These are phyloP conservation scores for Drosophila paranaensis DNA, from an alignment of 2,888 invertebrate genomes.

Conservation along the genomic window DNA sequence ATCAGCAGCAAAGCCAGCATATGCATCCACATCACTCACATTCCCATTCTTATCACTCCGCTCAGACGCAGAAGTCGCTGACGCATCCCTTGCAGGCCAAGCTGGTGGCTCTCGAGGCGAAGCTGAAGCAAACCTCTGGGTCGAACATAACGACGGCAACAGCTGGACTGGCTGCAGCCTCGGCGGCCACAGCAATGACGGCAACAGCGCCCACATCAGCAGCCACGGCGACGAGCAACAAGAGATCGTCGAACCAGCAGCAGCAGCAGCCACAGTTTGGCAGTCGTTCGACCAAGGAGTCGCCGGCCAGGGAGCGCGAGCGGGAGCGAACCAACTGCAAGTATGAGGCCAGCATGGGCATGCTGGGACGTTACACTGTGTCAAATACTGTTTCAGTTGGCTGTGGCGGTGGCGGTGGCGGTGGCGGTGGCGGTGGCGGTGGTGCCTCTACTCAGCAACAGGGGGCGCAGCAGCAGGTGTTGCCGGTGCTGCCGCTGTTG, in stretches of 20 bases:
- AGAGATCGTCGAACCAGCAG: conserved; percentile 9
- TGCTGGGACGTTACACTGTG: conserved; percentile 28
- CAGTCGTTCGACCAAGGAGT: conserved; percentile 20
- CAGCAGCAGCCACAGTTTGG: not conserved
- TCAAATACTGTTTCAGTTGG: conserved; percentile 8
- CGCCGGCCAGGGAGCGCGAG: not conserved
- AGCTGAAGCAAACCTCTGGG: conserved; percentile 24
- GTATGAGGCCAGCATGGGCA: conserved; percentile 13
- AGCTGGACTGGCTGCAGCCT: not conserved
- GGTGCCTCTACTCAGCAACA: not conserved
- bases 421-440: not conserved
- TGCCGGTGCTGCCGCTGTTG: conserved; percentile 28
- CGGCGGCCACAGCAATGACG: not conserved
- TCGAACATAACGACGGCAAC: not conserved
- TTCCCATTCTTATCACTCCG: conserved; percentile 7
- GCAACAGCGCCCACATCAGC: not conserved
- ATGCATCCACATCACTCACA: conserved; percentile 19
- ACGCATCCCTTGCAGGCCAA: conserved; percentile 37
- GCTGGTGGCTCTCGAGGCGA: conserved; percentile 29
- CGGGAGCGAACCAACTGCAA: conserved; percentile 8
- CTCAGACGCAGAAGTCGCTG: not conserved
- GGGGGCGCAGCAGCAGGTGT: conserved; percentile 2
- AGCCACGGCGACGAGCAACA: not conserved
- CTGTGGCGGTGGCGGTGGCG: not conserved
- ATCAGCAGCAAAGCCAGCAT: conserved; percentile 18